Percentiles rank a stretch among this genome's conserved stretches.
Evolutionary conservation across 1,140 invertebrate genomes (phyloP).

Genomic region (Adelges cooleyi): DNA sequence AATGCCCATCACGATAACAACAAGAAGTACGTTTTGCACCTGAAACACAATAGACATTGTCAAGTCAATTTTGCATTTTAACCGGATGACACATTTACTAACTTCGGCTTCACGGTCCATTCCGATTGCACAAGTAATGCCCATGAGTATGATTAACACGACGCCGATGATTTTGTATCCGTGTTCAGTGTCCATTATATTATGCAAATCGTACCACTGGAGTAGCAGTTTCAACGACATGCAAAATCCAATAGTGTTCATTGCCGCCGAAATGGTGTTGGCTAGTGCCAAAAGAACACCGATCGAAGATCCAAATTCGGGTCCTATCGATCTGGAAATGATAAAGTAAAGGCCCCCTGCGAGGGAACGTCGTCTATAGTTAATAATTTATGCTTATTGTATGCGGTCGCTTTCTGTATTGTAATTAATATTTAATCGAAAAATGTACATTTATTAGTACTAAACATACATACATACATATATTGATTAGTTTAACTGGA

Average conservation of each 20-base stretch:
- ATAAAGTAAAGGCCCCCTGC: constrained; percentile 81
- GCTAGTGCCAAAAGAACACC: constrained; percentile 95
- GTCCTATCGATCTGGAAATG: constrained; percentile 94
- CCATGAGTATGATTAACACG: constrained; percentile 60
- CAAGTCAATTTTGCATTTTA: too few relatives aligned
- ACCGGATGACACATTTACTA: constrained; percentile 29
- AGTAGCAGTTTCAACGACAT: constrained; percentile 71
- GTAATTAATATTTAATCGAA: too few relatives aligned
- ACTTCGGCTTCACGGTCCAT: constrained; percentile 84
- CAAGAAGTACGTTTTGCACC: constrained; percentile 6
- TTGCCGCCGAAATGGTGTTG: constrained; percentile 89
- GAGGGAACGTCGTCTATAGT: too few relatives aligned
- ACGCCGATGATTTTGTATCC: constrained; percentile 65
- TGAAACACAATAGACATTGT: too few relatives aligned
- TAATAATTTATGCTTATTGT: too few relatives aligned
- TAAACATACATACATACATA: too few relatives aligned
- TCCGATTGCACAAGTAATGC: constrained; percentile 73
- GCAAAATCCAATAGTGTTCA: constrained; percentile 98
- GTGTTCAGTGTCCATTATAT: constrained; percentile 61
- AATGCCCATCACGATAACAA: constrained; percentile 7
- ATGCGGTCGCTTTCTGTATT: too few relatives aligned
- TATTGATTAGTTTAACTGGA: too few relatives aligned
- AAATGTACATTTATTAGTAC: too few relatives aligned
- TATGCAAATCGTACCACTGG: constrained; percentile 38
- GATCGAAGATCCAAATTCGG: constrained; percentile 95